These are phyloP conservation scores for Channa argus DNA, from an alignment of 2,113 vertebrate genomes.

Conservation along the genomic window DNA sequence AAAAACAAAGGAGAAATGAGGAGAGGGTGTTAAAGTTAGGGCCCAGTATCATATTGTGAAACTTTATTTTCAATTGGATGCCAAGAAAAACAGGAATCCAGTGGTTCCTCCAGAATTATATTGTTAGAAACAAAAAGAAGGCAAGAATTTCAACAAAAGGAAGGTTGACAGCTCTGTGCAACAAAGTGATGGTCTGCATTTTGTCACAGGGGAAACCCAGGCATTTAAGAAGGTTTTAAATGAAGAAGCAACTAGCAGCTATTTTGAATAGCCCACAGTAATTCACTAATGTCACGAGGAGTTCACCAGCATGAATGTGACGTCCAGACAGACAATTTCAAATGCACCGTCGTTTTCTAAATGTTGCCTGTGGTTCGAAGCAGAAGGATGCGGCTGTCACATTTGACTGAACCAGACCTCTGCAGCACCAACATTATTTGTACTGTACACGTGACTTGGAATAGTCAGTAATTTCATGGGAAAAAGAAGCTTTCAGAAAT, in stretches of 20 bases:
- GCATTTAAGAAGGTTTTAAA: not conserved
- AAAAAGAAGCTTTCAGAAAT: constrained; percentile 14
- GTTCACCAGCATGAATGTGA: not conserved
- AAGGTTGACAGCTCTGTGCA: not conserved
- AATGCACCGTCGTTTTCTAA: too few relatives aligned
- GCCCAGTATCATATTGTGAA: too few relatives aligned
- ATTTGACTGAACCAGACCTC: too few relatives aligned
- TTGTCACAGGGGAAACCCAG: not conserved
- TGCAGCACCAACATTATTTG: too few relatives aligned
- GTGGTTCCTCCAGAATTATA: not conserved
- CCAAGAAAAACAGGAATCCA: not conserved
- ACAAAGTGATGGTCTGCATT: not conserved
- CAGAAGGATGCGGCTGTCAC: too few relatives aligned
- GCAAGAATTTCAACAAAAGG: not conserved
- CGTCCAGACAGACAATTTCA: too few relatives aligned
- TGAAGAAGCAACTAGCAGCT: not conserved
- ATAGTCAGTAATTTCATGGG: constrained; percentile 16
- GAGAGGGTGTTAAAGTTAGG: not conserved
- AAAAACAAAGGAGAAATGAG: not conserved
- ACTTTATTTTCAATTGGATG: not conserved
- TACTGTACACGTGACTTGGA: not conserved
- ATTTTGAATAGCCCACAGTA: not conserved
- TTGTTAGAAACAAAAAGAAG: not conserved
- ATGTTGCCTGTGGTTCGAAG: too few relatives aligned
- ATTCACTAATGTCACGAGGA: too few relatives aligned